These are phyloP conservation scores for Tenthredo scrophulariae DNA, from an alignment of 2,888 invertebrate genomes.

Conservation along the genomic window DNA sequence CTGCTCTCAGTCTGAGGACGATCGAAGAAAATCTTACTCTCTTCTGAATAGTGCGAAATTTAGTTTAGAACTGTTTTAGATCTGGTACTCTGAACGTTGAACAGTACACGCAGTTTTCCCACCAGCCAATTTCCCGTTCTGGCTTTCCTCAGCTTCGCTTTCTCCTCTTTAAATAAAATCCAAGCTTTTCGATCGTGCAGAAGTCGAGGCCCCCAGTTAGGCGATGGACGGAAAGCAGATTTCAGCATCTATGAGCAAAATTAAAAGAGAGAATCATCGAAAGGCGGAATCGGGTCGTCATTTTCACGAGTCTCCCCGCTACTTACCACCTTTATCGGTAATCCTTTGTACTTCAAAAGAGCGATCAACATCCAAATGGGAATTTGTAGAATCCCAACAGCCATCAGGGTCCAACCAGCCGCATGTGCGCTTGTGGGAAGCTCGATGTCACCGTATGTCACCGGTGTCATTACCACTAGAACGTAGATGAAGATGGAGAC, in stretches of 20 bases:
- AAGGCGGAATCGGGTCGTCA: too few species aligned
- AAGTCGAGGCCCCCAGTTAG: slow-evolving; percentile 59
- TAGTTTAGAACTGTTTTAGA: neutral
- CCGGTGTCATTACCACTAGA: slow-evolving; percentile 81
- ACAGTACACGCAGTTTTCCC: slow-evolving; percentile 60
- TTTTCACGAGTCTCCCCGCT: neutral
- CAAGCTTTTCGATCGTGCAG: slow-evolving; percentile 54
- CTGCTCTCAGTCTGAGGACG: too few species aligned
- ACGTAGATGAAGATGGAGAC: slow-evolving; percentile 87
- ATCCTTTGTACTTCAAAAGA: neutral
- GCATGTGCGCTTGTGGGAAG: slow-evolving; percentile 83
- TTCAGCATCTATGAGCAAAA: slow-evolving; percentile 44
- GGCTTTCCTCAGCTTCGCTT: slow-evolving; percentile 62
- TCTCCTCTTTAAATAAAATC: slow-evolving; percentile 60
- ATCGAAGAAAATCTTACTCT: neutral
- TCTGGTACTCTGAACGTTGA: slow-evolving; percentile 49
- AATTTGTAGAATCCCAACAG: slow-evolving; percentile 78
- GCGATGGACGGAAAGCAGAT: slow-evolving; percentile 58
- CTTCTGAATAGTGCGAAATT: neutral
- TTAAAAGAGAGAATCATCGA: neutral
- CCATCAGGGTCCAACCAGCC: slow-evolving; percentile 80
- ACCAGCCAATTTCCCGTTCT: slow-evolving; percentile 60
- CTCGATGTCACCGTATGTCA: slow-evolving; percentile 81
- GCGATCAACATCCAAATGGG: slow-evolving; percentile 23
- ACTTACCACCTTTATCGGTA: neutral